Base-by-base conservation (phyloP, 1,140 invertebrate genomes). In the Solen grandis region DNA sequence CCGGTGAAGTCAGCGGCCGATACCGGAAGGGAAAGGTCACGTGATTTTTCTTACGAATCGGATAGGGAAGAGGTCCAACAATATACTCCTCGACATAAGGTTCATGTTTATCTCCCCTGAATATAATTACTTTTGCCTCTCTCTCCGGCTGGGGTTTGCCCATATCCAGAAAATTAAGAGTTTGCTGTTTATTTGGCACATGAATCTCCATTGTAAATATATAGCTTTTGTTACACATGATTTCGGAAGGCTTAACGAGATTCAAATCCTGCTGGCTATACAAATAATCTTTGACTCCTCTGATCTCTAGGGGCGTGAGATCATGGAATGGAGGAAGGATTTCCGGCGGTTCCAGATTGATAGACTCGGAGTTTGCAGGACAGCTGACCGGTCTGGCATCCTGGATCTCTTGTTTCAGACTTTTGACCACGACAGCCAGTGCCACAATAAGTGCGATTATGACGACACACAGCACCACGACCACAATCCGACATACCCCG, bases 31-130 rank as follows among this genome's bases (percentile, higher is more conserved):
- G 36, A 36, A 57, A 33, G 35, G 50, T 36, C n/a, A 35, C 62
- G 25, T 77, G 16, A n/a, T 54, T 25, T 52, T 78, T 27, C n/a
- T 62, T 50, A 70, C 74, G 69, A 5, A 27, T 66, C 13, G 74
- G 74, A 13, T 83, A 72, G 4, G 68, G 70, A 29, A 85, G 41
- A 13, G 84, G 82, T 3, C 81, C 78, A 5, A 85, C 79, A 8
- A 70, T 65, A 35, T 74, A 84, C 55, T 85, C 84, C 52, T 78
- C 69, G 2, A 81, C 74, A 10, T 35, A 25, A 33, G 76, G 76
- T n/a, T 16, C 33, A 14, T 41, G 52, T 8, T 14, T n/a, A 36
- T 82, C 62, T 27, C 69, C 80, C 19, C 66, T 66, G 62, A 84
- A 78, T 41, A 84, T 65, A 5, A 75, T 31, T 2, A 84, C 83